Evolutionary conservation across 2,797 vertebrate species (phyloP).

Genomic region (Clarias laeviceps): DNA sequence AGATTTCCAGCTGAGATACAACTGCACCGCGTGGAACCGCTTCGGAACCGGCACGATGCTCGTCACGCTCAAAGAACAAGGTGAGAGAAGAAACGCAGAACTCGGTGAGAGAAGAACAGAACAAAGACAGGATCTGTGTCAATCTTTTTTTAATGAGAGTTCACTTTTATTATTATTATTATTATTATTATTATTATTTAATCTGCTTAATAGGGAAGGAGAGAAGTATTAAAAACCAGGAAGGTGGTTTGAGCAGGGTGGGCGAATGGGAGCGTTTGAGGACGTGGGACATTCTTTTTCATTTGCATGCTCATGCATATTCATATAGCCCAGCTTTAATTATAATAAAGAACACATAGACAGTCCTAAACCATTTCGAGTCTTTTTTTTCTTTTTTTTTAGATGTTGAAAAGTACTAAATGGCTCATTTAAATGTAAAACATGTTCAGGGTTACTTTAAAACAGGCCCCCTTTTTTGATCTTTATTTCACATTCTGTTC

Average conservation of each 20-base stretch:
- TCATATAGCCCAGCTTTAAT: constrained; percentile 8
- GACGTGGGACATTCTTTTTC: background rate
- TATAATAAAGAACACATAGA: background rate
- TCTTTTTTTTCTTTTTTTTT: background rate
- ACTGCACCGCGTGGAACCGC: constrained; percentile 79
- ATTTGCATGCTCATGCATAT: constrained; percentile 16
- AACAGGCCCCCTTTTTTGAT: constrained; percentile 9
- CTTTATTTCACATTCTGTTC: constrained; percentile 1
- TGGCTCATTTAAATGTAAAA: background rate
- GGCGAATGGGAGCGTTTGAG: too few species aligned
- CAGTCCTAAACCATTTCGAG: background rate
- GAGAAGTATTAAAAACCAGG: background rate
- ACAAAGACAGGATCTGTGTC: background rate
- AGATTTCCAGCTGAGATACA: constrained; percentile 81
- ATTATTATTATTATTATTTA: too few species aligned
- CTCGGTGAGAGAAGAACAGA: background rate
- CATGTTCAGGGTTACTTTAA: constrained; percentile 9
- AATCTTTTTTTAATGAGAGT: background rate
- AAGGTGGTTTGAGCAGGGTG: background rate
- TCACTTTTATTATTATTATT: background rate
- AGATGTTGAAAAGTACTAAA: background rate
- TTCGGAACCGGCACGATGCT: constrained; percentile 69
- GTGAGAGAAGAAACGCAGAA: constrained; percentile 50
- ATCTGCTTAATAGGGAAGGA: background rate
- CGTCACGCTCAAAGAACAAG: constrained; percentile 73